phyloP scores from a whole-genome alignment of 2,113 vertebrate genomes.

The Eupsittula cactorum region DNA sequence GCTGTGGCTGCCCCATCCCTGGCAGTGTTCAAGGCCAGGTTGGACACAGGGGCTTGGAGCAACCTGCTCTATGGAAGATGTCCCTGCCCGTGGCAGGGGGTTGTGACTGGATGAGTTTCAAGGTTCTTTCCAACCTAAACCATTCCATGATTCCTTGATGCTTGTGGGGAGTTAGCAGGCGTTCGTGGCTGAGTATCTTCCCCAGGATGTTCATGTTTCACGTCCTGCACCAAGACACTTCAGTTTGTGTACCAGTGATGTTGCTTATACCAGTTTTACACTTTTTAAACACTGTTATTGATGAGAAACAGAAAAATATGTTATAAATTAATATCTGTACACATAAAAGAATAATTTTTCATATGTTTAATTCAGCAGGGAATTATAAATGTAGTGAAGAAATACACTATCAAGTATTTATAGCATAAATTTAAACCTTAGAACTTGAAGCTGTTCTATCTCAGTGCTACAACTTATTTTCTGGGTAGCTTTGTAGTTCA shows the following conservation, averaged over 20 bases:
- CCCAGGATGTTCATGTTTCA: neutral
- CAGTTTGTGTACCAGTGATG: neutral
- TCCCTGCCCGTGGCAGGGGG: neutral
- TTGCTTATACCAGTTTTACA: neutral
- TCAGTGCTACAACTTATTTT: neutral
- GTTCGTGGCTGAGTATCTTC: neutral
- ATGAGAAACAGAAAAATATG: neutral
- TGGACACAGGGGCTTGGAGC: neutral
- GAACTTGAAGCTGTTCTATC: neutral
- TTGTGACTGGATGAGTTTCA: neutral
- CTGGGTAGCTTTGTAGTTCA: neutral
- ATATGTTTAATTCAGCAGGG: neutral
- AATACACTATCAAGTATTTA: neutral
- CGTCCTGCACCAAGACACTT: neutral
- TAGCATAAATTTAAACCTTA: neutral
- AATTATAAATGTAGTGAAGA: neutral
- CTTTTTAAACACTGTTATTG: neutral
- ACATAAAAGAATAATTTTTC: neutral
- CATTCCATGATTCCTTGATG: neutral
- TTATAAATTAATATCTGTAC: neutral
- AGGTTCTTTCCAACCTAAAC: neutral
- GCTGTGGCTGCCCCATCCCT: neutral
- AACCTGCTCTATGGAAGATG: neutral
- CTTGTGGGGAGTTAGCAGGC: fast-evolving
- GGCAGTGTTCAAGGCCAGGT: neutral